Percentiles rank a stretch among this genome's conserved stretches.
These are phyloP conservation scores for Andrena camellia DNA, from an alignment of 2,888 invertebrate species.

Conservation along the genomic window DNA sequence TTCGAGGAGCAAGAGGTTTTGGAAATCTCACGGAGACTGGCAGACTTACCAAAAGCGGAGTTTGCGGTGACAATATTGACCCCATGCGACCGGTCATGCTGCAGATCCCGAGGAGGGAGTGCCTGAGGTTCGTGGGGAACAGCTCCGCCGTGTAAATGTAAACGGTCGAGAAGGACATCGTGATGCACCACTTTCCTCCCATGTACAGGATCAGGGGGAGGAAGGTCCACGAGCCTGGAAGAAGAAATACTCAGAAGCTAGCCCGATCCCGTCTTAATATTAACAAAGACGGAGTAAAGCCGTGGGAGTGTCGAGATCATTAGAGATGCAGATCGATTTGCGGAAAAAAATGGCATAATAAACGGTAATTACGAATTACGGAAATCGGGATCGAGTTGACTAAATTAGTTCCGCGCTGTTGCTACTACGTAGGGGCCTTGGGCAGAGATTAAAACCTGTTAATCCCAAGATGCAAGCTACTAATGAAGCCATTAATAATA, in stretches of 20 bases:
- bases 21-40: background rate
- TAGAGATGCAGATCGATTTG: too few relatives aligned
- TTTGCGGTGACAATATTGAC: conserved; percentile 90
- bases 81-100: conserved; percentile 90
- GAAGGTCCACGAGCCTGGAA: conserved; percentile 85
- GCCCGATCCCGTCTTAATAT: background rate
- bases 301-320: too few relatives aligned
- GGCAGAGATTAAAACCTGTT: too few relatives aligned
- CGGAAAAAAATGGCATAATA: too few relatives aligned
- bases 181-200: conserved; percentile 89
- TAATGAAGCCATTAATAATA: too few relatives aligned
- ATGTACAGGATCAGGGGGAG: conserved; percentile 87
- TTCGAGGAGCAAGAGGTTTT: conserved; percentile 26
- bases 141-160: conserved; percentile 90
- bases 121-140: conserved; percentile 89
- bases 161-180: conserved; percentile 89
- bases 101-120: conserved; percentile 89
- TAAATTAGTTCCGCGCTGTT: too few relatives aligned
- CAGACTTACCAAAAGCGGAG: conserved; percentile 87
- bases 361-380: too few relatives aligned
- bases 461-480: too few relatives aligned
- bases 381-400: too few relatives aligned
- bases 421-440: too few relatives aligned
- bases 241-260: background rate
- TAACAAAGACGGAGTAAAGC: too few relatives aligned